Percentiles rank a stretch among this genome's conserved stretches.
Evolutionary conservation across 2,888 invertebrate species (phyloP).

Genomic region (Sisyra nigra): DNA sequence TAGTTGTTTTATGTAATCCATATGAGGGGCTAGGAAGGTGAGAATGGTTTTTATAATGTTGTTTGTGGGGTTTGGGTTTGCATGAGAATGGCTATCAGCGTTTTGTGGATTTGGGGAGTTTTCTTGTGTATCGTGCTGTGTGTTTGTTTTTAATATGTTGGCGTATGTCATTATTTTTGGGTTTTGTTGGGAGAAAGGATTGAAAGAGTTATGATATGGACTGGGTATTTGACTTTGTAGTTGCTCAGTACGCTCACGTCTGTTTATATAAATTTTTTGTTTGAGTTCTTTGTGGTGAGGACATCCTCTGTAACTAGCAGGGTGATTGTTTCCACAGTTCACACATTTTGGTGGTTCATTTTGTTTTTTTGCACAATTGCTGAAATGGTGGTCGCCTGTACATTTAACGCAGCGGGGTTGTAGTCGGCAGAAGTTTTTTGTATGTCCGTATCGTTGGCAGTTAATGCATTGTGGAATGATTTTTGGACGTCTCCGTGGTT

Average conservation of each 20-base stretch:
- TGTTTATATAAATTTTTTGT: neutral
- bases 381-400: neutral
- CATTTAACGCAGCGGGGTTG: neutral
- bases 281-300: neutral
- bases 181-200: neutral
- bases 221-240: neutral
- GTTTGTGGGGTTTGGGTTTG: neutral
- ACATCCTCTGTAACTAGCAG: neutral
- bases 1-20: too few species aligned
- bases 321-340: neutral
- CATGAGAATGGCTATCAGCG: neutral
- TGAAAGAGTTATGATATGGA: neutral
- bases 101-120: neutral
- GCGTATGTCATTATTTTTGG: neutral
- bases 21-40: too few species aligned
- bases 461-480: neutral
- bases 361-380: too few species aligned
- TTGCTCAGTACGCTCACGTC: neutral
- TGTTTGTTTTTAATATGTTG: neutral
- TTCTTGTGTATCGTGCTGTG: neutral
- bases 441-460: neutral
- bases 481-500: neutral
- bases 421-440: neutral
- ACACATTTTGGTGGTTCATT: neutral
- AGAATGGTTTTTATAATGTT: too few species aligned